Evolutionary conservation across 1,140 invertebrate genomes (phyloP).

Genomic region (Oppia nitens): DNA sequence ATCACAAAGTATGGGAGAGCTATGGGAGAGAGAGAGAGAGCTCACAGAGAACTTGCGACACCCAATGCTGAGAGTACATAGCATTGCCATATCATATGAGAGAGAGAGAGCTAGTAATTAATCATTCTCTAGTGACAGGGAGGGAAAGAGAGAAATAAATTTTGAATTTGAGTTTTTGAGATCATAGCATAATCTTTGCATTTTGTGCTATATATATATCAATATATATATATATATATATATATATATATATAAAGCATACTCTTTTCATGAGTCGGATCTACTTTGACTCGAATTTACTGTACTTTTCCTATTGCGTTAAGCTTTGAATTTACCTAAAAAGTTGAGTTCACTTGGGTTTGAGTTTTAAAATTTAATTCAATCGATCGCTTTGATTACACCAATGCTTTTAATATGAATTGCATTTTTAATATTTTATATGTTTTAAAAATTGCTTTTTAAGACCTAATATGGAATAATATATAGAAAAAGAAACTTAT

Average conservation of each 20-base stretch:
- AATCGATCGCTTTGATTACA: neutral
- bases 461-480: too few species aligned
- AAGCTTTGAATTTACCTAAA: neutral
- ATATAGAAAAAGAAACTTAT: too few species aligned
- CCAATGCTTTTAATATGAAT: neutral
- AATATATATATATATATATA: neutral
- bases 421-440: too few species aligned
- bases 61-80: neutral
- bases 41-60: neutral
- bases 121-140: slow-evolving; percentile 14
- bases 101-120: slow-evolving; percentile 15
- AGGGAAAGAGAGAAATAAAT: slow-evolving; percentile 16
- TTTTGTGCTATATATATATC: neutral
- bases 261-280: neutral
- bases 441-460: too few species aligned
- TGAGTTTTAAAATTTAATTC: neutral
- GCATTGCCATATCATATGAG: neutral
- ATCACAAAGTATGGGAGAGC: neutral
- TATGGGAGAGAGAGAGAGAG: neutral
- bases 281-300: neutral
- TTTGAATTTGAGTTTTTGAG: slow-evolving; percentile 6
- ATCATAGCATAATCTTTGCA: slow-evolving; percentile 10
- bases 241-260: neutral
- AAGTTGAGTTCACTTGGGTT: neutral
- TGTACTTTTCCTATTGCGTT: neutral